A percentile compares a stretch with the other conserved stretches of the same genome.
phyloP scores from a whole-genome alignment of 2,888 invertebrate species.

The Brachypterus glaber region DNA sequence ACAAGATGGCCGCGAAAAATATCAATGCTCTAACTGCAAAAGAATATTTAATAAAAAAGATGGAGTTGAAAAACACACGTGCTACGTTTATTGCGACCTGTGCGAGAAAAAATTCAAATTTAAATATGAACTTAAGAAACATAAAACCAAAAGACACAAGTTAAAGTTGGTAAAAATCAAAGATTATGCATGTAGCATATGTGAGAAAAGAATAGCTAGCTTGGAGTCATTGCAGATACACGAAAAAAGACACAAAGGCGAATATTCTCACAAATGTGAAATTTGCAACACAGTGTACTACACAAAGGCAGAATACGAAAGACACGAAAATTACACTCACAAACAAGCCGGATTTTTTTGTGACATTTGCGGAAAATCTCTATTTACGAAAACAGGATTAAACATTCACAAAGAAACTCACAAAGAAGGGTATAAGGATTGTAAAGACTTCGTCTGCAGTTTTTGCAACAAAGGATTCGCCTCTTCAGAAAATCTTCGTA shows the following conservation, averaged over 20 bases:
- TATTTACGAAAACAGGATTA: slow-evolving; percentile 12
- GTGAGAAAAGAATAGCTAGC: no score
- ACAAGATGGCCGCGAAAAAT: no score
- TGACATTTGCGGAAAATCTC: slow-evolving; percentile 27
- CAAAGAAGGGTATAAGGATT: slow-evolving; percentile 5
- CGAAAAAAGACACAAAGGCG: slow-evolving; percentile 32
- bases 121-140: slow-evolving; percentile 21
- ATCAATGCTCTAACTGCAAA: no score
- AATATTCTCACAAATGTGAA: slow-evolving; percentile 29
- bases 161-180: no score
- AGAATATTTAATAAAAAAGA: no score
- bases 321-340: slow-evolving; percentile 27
- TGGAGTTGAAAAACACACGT: no score
- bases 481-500: no score
- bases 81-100: no score
- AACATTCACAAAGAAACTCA: no score
- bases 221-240: no score
- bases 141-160: slow-evolving; percentile 20
- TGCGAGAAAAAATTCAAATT: slow-evolving; percentile 23
- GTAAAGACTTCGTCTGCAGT: slow-evolving; percentile 8
- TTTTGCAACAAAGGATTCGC: no score
- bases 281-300: slow-evolving; percentile 29
- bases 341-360: slow-evolving; percentile 7
- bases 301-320: slow-evolving; percentile 27
- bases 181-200: no score